Evolutionary conservation across 37 sponge, comb jelly and placozoan genomes (phyloP).

Genomic region (Aphrocallistes beatrix): DNA sequence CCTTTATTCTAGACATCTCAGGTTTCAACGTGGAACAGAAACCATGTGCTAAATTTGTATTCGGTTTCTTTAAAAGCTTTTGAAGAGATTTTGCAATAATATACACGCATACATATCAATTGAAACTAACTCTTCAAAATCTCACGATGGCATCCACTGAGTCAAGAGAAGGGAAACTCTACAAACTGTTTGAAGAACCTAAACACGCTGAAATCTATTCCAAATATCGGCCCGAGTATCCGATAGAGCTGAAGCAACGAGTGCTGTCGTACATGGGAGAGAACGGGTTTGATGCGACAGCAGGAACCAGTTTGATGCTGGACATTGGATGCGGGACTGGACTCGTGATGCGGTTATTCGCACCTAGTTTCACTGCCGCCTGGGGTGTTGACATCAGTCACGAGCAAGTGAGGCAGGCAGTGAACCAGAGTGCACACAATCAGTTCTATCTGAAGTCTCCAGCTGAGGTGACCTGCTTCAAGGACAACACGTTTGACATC

Average conservation of each 20-base stretch:
- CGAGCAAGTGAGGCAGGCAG: not conserved
- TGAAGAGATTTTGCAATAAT: too few species aligned
- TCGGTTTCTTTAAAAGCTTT: too few species aligned
- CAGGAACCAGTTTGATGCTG: not conserved
- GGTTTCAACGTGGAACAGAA: too few species aligned
- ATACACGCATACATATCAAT: too few species aligned
- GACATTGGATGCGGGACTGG: slow-evolving; percentile 1
- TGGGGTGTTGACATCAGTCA: not conserved
- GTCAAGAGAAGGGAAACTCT: not conserved
- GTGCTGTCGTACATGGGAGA: not conserved
- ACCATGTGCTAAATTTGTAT: too few species aligned
- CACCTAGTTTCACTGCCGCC: not conserved
- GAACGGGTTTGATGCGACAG: not conserved
- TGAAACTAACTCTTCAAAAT: too few species aligned
- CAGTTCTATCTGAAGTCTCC: not conserved
- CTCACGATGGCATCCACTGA: not conserved
- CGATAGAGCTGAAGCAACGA: not conserved
- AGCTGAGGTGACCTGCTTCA: slow-evolving; percentile 4
- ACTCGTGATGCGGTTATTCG: not conserved
- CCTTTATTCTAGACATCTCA: too few species aligned
- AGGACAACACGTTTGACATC: not conserved
- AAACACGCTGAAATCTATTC: not conserved
- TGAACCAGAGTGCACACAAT: not conserved
- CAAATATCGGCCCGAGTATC: not conserved
- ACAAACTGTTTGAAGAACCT: not conserved